A percentile compares a stretch with the other conserved stretches of the same genome.
These are phyloP conservation scores for Stegana nigrithorax DNA, from an alignment of 2,888 invertebrate genomes.

Conservation along the genomic window DNA sequence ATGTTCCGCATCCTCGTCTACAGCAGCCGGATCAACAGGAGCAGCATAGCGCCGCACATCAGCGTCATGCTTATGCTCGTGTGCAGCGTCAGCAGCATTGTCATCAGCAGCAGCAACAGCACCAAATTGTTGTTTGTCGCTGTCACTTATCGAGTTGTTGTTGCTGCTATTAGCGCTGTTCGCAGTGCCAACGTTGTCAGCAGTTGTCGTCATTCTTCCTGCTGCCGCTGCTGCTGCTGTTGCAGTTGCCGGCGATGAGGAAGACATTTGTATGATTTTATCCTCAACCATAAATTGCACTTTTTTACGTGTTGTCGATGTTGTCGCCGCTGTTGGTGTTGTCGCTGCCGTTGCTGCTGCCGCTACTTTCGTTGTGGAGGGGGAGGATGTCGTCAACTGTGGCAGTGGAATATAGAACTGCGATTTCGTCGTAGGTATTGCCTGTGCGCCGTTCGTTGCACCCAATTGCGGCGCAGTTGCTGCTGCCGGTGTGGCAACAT, in stretches of 20 bases:
- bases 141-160: conserved; percentile 1
- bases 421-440: conserved; percentile 61
- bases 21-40: too few species aligned
- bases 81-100: conserved; percentile 9
- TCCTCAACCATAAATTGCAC: conserved; percentile 80
- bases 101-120: conserved; percentile 20
- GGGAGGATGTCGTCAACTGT: conserved; percentile 34
- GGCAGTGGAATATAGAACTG: conserved; percentile 76
- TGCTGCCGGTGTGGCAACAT: conserved; percentile 43
- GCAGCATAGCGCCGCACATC: too few species aligned
- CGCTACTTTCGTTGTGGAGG: neutral
- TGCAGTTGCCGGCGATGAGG: conserved; percentile 30
- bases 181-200: conserved; percentile 34
- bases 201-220: conserved; percentile 40
- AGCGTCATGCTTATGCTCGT: conserved; percentile 1
- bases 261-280: conserved; percentile 59
- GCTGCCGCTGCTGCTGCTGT: conserved; percentile 33
- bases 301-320: conserved; percentile 72
- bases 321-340: conserved; percentile 32
- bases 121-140: neutral
- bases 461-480: conserved; percentile 68
- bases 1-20: conserved; percentile 22
- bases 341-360: conserved; percentile 9
- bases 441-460: conserved; percentile 38
- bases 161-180: neutral